Base-by-base conservation (phyloP, 2,113 vertebrate genomes). In the Apodemus sylvaticus region DNA sequence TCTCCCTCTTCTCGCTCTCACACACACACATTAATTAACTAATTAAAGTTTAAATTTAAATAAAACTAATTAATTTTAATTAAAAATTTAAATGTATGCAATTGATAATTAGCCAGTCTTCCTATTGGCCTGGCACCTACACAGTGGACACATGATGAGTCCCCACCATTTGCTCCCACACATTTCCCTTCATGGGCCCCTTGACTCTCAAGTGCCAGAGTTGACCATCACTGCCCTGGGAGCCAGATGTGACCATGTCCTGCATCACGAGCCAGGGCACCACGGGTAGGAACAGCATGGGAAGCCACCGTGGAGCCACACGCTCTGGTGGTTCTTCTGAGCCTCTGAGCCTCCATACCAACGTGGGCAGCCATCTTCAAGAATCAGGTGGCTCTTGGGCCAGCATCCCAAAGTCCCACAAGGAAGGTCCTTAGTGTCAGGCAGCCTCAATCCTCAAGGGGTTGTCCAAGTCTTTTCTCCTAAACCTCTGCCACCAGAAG, bases 241-340 rank as follows among this genome's bases (percentile, higher is more conserved):
- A 39, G 34, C 86, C 66, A 39, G 34, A 53, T 51, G 48, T 8
- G 22, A 87, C 58, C 42, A 5, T 1, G n/a, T 36, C n/a, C 78
- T 66, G 13, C 42, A 1, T 60, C 24, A 34, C 3, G 3, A 70
- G 4, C 20, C 48, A 88, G 0, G 0, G 13, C 22, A 9, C 5
- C 1, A 66, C 24, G 0, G 31, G 55, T 36, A 5, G 5, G 45
- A 71, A 29, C 14, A 73, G 48, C 48, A 2, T 19, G 19, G 48
- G 77, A 36, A 51, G 55, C n/a, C 9, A 34, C 3, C 12, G 2
- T 3, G 2, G 12, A 68, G 42, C 29, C 53, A 17, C 34, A 16
- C 5, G 48, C 48, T 73, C 42, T 11, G 62, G 62, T 13, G n/a
- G 16, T 12, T 26, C 19, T 29, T 70, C 19, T 3, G 31, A n/a